Conservation (phyloP, 2,113 vertebrate genomes). For the Pandion haliaetus region DNA sequence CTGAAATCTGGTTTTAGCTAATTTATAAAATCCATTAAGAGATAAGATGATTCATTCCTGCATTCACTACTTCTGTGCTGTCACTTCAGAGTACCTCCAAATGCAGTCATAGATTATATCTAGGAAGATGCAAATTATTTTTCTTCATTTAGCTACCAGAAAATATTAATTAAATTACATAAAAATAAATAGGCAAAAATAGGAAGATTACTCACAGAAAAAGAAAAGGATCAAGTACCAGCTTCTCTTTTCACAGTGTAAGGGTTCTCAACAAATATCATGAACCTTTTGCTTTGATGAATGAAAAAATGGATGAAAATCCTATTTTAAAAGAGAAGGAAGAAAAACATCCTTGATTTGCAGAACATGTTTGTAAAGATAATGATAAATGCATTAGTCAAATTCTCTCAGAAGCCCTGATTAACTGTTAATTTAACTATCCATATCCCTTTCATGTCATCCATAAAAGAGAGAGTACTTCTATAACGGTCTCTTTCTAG, state of each 20-base stretch:
- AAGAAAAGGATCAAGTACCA: neutral
- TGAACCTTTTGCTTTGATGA: neutral
- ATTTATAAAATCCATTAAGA: neutral
- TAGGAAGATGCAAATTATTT: neutral
- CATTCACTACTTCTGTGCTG: neutral
- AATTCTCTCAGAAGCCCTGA: constrained; percentile 51
- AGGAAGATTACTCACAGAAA: neutral
- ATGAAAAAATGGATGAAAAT: neutral
- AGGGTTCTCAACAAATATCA: neutral
- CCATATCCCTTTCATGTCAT: constrained; percentile 36
- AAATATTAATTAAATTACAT: neutral
- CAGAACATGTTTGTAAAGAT: constrained; percentile 28
- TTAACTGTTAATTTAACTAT: constrained; percentile 43
- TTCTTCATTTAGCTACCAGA: neutral
- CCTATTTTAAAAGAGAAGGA: neutral
- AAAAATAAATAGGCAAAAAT: neutral
- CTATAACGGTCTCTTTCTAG: constrained; percentile 33
- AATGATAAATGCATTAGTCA: constrained; percentile 38
- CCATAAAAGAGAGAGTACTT: constrained; percentile 27
- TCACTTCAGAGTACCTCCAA: neutral
- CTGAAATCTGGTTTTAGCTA: neutral
- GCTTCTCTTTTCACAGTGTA: neutral
- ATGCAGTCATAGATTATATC: neutral
- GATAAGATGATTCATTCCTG: neutral
- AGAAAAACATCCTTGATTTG: neutral